Percentiles rank a stretch among this genome's conserved stretches.
Evolutionary conservation across 2,113 vertebrate genomes (phyloP).

Genomic region (Pterocles orientalis): DNA sequence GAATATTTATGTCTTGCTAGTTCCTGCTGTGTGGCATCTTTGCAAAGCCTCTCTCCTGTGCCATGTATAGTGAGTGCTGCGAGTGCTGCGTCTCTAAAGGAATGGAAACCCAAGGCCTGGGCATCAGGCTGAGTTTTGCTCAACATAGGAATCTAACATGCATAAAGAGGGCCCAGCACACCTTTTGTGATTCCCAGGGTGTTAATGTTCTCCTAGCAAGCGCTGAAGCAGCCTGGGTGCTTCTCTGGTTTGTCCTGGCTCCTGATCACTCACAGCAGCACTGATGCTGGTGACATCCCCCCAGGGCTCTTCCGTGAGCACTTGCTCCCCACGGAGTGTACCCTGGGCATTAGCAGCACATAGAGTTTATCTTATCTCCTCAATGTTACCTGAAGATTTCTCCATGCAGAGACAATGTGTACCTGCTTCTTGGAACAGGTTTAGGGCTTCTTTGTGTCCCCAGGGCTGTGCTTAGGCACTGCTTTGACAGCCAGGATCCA

Average conservation of each 20-base stretch:
- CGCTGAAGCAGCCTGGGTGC: neutral
- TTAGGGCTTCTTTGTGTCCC: neutral
- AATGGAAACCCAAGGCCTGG: neutral
- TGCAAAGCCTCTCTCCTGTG: neutral
- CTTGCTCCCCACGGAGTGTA: neutral
- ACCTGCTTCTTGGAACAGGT: neutral
- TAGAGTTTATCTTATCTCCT: neutral
- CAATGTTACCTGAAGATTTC: neutral
- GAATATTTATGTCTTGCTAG: neutral
- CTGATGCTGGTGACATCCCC: neutral
- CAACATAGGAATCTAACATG: accelerated
- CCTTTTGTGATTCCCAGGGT: neutral
- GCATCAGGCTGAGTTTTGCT: neutral
- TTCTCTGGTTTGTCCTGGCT: neutral
- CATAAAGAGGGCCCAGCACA: neutral
- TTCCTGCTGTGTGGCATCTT: neutral
- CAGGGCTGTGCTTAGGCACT: neutral
- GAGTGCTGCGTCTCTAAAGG: neutral
- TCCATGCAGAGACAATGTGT: neutral
- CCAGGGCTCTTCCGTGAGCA: neutral
- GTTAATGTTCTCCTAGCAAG: neutral
- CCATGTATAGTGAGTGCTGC: neutral
- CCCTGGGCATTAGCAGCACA: neutral
- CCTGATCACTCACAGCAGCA: neutral
- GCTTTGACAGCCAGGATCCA: neutral